Conservation (phyloP, 2,113 vertebrate species). For the Elephas maximus region DNA sequence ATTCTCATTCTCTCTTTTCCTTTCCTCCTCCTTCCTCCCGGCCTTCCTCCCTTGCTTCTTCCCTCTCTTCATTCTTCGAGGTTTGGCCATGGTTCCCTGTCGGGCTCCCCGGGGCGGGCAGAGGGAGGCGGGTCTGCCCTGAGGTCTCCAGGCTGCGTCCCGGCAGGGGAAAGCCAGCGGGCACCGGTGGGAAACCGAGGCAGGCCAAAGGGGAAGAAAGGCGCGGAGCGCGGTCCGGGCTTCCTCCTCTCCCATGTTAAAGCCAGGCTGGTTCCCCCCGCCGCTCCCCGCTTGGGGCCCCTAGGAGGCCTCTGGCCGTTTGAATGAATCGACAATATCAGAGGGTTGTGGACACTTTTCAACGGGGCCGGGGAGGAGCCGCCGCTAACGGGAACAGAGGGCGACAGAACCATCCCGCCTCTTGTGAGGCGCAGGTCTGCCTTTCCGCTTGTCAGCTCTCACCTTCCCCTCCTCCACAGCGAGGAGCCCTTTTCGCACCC, state of each 20-base stretch:
- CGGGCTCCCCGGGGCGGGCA: constrained; percentile 62
- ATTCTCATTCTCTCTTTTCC: not conserved
- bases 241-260: not conserved
- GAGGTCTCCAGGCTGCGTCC: constrained; percentile 70
- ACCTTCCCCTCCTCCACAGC: not conserved
- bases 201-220: fast-evolving
- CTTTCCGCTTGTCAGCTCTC: not conserved
- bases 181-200: not conserved
- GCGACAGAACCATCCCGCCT: not conserved
- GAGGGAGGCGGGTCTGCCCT: constrained; percentile 65
- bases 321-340: constrained; percentile 41
- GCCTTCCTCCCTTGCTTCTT: not conserved
- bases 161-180: constrained; percentile 64
- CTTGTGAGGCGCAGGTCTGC: constrained; percentile 46
- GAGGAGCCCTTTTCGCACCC: not conserved
- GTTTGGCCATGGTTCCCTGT: constrained; percentile 54
- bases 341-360: constrained; percentile 49
- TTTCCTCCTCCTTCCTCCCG: not conserved
- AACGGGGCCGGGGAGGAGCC: constrained; percentile 38
- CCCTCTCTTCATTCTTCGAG: not conserved
- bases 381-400: not conserved
- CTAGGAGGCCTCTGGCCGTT: not conserved
- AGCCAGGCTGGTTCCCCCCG: not conserved
- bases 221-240: not conserved
- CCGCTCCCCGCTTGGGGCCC: not conserved